Base-by-base conservation (phyloP, 2,797 vertebrate genomes). In the Anas georgica region DNA sequence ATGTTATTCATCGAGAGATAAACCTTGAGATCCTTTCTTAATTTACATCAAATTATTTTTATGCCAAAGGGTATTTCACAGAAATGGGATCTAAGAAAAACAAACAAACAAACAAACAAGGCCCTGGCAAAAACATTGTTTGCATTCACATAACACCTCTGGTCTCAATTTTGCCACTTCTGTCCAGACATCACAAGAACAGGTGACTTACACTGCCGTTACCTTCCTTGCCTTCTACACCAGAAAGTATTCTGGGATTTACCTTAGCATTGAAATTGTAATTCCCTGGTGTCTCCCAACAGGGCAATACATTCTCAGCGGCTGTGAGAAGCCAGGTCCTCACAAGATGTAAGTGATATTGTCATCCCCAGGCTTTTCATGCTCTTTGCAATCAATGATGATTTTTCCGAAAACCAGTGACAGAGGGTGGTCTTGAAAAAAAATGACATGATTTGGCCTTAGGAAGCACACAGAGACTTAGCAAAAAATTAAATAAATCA, bases 11-110 rank as follows among this genome's bases (percentile, higher is more conserved):
- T 74, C 33, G 56, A 54, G 77, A 87, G n/a, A 93, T 59, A 92
- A 95, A 96, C 79, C 74, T 86, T 68, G 70, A 95, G 77, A 52
- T 35, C 16, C 43, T 79, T 66, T 50, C 66, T 75, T 92, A 67
- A 90, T 82, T 86, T 73, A 46, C 29, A 50, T 10, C 64, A 56
- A 80, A 75, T 69, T 91, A 60, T 54, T 87, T 56, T 85, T 66
- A 20, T 28, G 26, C 25, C 75, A 74, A 52, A 72, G 92, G 33
- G 54, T 77, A 86, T 93, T 90, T 86, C 58, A 80, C 33, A 88
- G 64, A 72, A 86, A 60, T 63, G 60, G 88, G 17, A 80, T 56
- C 31, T 64, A 63, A 70, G n/a, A n/a, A n/a, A n/a, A n/a, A n/a
- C n/a, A n/a, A n/a, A n/a, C n/a, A n/a, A n/a, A n/a, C n/a, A n/a